Evolutionary conservation across 2,113 vertebrate genomes (phyloP).

Genomic region (Myotis yumanensis): DNA sequence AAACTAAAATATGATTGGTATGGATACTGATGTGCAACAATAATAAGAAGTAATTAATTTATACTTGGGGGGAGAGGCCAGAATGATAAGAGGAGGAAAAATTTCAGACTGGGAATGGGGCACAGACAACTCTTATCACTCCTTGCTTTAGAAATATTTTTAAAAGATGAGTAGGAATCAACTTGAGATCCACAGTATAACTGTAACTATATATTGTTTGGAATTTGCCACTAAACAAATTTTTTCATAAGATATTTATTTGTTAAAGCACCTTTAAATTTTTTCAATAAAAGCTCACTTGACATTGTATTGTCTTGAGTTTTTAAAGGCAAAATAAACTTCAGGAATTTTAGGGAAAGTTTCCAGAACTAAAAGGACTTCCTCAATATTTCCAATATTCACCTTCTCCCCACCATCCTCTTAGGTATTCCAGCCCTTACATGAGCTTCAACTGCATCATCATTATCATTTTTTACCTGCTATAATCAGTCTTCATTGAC

Average conservation of each 20-base stretch:
- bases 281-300: background rate
- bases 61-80: background rate
- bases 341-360: background rate
- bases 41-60: conserved; percentile 9
- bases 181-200: background rate
- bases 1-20: background rate
- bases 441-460: background rate
- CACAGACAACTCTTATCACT: background rate
- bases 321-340: background rate
- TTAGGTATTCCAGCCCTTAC: background rate
- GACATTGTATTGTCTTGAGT: background rate
- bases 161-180: background rate
- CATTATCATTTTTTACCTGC: background rate
- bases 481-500: background rate
- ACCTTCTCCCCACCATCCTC: background rate
- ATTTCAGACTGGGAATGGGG: background rate
- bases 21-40: background rate
- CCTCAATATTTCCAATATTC: background rate
- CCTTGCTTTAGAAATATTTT: background rate
- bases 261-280: background rate
- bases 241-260: background rate
- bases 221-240: background rate
- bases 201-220: background rate
- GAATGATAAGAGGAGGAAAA: background rate
- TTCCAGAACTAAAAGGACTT: background rate